Evolutionary conservation across 2,113 vertebrate species (phyloP).

Genomic region (Pithys albifrons): DNA sequence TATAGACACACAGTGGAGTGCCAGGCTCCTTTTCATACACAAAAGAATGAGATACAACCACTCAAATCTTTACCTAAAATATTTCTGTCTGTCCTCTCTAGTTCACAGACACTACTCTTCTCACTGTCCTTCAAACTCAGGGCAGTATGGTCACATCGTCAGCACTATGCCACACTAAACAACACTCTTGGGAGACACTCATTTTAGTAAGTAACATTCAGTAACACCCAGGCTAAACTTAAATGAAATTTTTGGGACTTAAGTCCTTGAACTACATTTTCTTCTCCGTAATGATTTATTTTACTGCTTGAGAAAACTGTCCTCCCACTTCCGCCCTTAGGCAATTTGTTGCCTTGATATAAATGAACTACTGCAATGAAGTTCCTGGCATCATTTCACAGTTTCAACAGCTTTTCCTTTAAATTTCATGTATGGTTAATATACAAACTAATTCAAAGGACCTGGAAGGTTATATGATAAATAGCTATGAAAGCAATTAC

Average conservation of each 20-base stretch:
- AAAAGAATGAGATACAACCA: neutral
- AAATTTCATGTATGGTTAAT: neutral
- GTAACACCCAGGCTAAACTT: neutral
- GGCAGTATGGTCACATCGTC: neutral
- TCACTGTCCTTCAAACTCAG: neutral
- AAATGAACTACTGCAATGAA: neutral
- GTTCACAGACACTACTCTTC: neutral
- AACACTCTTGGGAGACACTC: neutral
- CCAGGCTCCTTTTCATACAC: neutral
- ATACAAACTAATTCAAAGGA: constrained; percentile 6
- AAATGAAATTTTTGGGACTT: neutral
- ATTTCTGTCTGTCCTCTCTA: neutral
- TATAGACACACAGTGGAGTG: neutral
- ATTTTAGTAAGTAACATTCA: neutral
- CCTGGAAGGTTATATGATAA: neutral
- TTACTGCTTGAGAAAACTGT: neutral
- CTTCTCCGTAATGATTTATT: neutral
- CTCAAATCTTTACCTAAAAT: neutral
- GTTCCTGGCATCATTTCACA: neutral
- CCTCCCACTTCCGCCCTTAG: neutral
- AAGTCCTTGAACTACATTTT: neutral
- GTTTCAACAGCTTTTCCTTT: neutral
- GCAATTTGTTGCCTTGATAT: neutral
- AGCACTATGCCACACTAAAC: neutral
- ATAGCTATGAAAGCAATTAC: neutral